Evolutionary conservation across 1,140 invertebrate species (phyloP).

Genomic region (Maniola jurtina): DNA sequence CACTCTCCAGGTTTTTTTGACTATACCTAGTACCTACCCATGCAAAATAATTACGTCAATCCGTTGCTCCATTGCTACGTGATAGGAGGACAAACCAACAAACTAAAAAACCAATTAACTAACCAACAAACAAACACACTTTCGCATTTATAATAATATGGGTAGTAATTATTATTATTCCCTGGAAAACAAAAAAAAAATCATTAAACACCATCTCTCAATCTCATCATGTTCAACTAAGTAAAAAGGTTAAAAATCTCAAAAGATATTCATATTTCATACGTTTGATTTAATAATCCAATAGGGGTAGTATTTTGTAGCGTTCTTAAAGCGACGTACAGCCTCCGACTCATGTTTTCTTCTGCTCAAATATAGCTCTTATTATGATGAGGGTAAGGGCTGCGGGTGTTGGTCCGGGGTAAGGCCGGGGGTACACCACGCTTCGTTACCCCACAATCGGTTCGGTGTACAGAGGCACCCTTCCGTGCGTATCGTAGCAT

Average conservation of each 20-base stretch:
- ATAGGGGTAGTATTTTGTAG: conserved; percentile 28
- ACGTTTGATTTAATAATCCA: conserved; percentile 29
- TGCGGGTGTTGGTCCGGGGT: conserved; percentile 7
- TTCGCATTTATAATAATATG: too few species aligned
- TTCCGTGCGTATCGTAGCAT: conserved; percentile 26
- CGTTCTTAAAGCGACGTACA: conserved; percentile 26
- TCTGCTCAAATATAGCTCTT: conserved; percentile 3
- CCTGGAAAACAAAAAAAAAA: too few species aligned
- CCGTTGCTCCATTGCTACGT: too few species aligned
- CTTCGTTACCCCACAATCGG: conserved; percentile 34
- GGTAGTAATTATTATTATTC: too few species aligned
- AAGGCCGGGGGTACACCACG: conserved; percentile 22
- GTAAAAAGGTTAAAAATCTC: conserved; percentile 8
- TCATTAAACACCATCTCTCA: conserved; percentile 5
- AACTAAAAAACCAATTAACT: too few species aligned
- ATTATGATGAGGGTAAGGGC: not conserved
- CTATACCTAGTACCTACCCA: too few species aligned
- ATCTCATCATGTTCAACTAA: too few species aligned
- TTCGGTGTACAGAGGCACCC: conserved; percentile 30
- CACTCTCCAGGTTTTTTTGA: too few species aligned
- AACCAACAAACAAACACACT: too few species aligned
- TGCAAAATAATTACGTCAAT: too few species aligned
- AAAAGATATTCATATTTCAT: conserved; percentile 17
- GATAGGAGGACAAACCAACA: too few species aligned
- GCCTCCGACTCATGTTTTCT: not conserved